Conservation (phyloP, 2,888 invertebrate species). For the Sepiola atlantica region DNA sequence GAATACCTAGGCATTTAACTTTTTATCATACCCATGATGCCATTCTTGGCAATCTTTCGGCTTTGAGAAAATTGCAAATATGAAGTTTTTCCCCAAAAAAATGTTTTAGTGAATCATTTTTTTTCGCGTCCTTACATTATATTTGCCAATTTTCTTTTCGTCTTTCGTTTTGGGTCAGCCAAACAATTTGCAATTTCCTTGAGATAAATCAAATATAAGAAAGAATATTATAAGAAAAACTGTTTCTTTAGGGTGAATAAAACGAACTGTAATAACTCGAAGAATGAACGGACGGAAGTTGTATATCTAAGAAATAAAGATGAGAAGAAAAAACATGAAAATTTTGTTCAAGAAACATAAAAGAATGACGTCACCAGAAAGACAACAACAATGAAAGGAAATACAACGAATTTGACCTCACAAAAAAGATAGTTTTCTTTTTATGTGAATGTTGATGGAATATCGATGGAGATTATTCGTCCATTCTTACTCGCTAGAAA, state of each 20-base stretch:
- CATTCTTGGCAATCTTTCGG: neutral
- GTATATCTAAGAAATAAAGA: neutral
- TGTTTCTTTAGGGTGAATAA: neutral
- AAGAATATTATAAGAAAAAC: neutral
- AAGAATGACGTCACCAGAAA: neutral
- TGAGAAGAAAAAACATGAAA: neutral
- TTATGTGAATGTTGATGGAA: neutral
- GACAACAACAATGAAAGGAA: neutral
- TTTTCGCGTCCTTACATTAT: neutral
- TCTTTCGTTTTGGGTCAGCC: neutral
- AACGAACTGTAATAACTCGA: neutral
- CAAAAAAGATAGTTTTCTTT: neutral
- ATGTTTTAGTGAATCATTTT: neutral
- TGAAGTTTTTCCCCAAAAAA: neutral
- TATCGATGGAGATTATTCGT: neutral
- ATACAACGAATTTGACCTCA: neutral
- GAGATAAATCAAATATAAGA: neutral
- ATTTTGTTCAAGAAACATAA: neutral
- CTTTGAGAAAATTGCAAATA: neutral
- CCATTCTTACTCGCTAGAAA: neutral
- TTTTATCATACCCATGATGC: too few species aligned
- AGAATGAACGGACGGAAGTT: neutral
- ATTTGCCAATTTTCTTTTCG: neutral
- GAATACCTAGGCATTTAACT: too few species aligned
- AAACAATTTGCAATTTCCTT: neutral